A percentile compares a stretch with the other conserved stretches of the same genome.
These are phyloP conservation scores for Chaenogobius annularis DNA, from an alignment of 2,113 vertebrate species.

Conservation along the genomic window DNA sequence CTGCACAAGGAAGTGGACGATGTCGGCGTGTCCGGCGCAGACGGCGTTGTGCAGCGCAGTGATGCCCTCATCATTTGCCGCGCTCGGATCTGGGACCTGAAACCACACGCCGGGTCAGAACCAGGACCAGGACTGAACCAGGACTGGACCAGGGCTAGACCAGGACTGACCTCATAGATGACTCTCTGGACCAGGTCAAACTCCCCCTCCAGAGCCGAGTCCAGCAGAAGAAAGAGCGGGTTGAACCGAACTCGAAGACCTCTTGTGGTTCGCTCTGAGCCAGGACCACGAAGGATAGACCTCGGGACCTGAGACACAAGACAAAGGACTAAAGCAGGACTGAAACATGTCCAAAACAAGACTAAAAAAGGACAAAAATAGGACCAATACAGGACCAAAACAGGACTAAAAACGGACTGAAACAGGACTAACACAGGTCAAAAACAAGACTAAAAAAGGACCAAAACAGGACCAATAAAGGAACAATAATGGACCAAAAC, in stretches of 20 bases:
- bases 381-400: no score
- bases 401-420: no score
- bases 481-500: no score
- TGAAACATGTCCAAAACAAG: no score
- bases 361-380: no score
- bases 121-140: background rate
- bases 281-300: constrained; percentile 86
- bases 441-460: background rate
- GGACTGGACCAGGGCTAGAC: background rate
- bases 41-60: constrained; percentile 94
- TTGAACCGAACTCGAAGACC: constrained; percentile 90
- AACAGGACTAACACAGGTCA: no score
- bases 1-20: constrained; percentile 93
- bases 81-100: constrained; percentile 94
- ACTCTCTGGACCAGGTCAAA: constrained; percentile 86
- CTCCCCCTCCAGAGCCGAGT: constrained; percentile 94
- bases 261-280: constrained; percentile 81
- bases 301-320: constrained; percentile 81
- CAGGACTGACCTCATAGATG: constrained; percentile 52
- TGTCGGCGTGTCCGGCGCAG: constrained; percentile 91
- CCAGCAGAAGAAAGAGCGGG: constrained; percentile 89
- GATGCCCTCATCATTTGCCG: constrained; percentile 93
- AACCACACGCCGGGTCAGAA: background rate
- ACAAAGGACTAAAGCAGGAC: no score
- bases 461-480: background rate